Conservation (phyloP, 2,113 vertebrate species). For the Deroptyus accipitrinus region DNA sequence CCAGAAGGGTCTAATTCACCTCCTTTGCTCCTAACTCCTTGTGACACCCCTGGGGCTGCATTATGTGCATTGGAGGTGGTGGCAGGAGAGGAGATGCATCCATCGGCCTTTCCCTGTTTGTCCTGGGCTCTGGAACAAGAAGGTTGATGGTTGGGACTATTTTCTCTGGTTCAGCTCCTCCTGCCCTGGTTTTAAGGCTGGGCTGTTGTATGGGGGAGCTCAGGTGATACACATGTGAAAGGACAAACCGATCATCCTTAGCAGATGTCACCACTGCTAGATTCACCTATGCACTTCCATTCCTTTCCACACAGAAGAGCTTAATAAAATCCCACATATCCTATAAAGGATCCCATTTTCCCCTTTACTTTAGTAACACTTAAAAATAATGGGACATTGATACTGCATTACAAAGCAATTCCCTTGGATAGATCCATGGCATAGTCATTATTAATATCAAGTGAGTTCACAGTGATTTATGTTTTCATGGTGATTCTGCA, state of each 20-base stretch:
- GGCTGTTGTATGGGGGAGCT: fast-evolving
- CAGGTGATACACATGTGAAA: neutral
- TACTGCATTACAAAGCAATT: conserved; percentile 38
- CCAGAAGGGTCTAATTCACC: neutral
- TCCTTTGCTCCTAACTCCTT: neutral
- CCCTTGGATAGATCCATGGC: conserved; percentile 3
- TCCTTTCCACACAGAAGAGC: neutral
- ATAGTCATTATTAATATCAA: conserved; percentile 16
- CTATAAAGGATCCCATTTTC: neutral
- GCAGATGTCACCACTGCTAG: neutral
- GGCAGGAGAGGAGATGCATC: neutral
- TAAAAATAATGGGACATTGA: conserved; percentile 49
- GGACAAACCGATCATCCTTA: neutral
- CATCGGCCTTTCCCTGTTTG: neutral
- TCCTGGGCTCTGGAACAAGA: neutral
- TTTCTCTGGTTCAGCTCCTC: neutral
- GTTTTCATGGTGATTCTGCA: conserved; percentile 61
- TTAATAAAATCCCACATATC: neutral
- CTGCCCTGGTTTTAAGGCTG: neutral
- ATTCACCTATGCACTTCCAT: neutral
- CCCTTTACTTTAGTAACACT: conserved; percentile 15
- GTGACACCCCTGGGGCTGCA: neutral
- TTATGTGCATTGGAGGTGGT: fast-evolving
- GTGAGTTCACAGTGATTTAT: conserved; percentile 44
- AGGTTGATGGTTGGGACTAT: neutral